Conservation (phyloP, 1,140 invertebrate species). For the Phymorhynchus buccinoides region DNA sequence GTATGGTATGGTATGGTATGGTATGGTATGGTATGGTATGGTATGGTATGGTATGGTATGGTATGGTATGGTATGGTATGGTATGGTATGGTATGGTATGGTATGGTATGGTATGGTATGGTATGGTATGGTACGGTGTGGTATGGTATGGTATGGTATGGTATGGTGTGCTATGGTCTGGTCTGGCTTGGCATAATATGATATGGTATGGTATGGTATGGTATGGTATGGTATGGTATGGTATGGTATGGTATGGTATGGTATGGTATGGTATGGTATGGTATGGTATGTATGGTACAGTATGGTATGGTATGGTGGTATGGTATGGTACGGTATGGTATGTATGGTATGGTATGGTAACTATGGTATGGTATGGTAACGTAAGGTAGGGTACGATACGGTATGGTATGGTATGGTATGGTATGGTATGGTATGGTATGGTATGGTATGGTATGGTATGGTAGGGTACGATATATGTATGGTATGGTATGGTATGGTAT, state of each 20-base stretch:
- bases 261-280: constrained; percentile 42
- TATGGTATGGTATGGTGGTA: constrained; percentile 13
- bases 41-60: too few species aligned
- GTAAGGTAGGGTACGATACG: not conserved
- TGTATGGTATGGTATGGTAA: not conserved
- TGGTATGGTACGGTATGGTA: constrained; percentile 51
- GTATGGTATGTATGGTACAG: constrained; percentile 38
- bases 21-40: too few species aligned
- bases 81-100: too few species aligned
- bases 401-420: constrained; percentile 7
- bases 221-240: not conserved
- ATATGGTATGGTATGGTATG: not conserved
- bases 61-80: too few species aligned
- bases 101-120: too few species aligned
- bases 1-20: too few species aligned
- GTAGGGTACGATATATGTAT: not conserved
- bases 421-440: constrained; percentile 2
- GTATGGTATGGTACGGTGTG: not conserved
- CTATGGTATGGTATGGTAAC: not conserved
- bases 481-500: not conserved
- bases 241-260: not conserved
- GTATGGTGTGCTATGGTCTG: not conserved
- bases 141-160: not conserved
- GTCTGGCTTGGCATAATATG: not conserved
- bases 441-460: constrained; percentile 51